These are phyloP conservation scores for Hetaerina americana DNA, from an alignment of 1,140 invertebrate genomes.

Conservation along the genomic window DNA sequence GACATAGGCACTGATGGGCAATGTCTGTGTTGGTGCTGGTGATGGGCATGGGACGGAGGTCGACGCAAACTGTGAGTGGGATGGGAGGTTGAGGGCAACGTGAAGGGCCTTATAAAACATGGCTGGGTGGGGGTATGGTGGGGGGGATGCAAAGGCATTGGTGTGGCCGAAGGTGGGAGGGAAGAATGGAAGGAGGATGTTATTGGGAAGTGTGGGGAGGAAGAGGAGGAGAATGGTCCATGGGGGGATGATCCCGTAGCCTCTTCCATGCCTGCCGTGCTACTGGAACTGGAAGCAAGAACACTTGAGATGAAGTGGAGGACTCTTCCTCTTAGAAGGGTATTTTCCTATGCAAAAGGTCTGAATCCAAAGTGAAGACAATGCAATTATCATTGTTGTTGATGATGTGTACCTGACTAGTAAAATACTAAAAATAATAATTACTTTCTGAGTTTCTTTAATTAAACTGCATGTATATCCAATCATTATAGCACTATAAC, in stretches of 20 bases:
- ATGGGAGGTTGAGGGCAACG: slow-evolving; percentile 30
- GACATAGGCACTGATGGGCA: slow-evolving; percentile 4
- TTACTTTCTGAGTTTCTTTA: too few relatives aligned
- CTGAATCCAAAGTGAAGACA: too few relatives aligned
- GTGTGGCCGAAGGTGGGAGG: slow-evolving; percentile 28
- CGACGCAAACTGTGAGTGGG: slow-evolving; percentile 35
- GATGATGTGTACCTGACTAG: too few relatives aligned
- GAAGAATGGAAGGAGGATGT: slow-evolving; percentile 29
- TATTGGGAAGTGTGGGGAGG: slow-evolving; percentile 10
- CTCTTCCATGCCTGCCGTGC: not conserved
- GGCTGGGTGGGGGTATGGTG: not conserved
- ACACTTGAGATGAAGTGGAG: too few relatives aligned
- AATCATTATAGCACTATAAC: too few relatives aligned
- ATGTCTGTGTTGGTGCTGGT: slow-evolving; percentile 13
- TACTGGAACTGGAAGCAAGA: not conserved
- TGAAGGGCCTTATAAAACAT: slow-evolving; percentile 23
- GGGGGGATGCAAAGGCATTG: slow-evolving; percentile 13
- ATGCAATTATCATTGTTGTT: too few relatives aligned
- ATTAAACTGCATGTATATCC: too few relatives aligned
- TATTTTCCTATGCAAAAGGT: too few relatives aligned
- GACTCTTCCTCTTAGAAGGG: too few relatives aligned
- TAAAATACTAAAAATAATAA: too few relatives aligned
- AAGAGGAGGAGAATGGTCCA: slow-evolving; percentile 21
- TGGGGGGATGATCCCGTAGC: slow-evolving; percentile 15
- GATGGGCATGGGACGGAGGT: slow-evolving; percentile 24